Base-by-base conservation (phyloP, 2,113 vertebrate genomes). In the Peromyscus maniculatus region DNA sequence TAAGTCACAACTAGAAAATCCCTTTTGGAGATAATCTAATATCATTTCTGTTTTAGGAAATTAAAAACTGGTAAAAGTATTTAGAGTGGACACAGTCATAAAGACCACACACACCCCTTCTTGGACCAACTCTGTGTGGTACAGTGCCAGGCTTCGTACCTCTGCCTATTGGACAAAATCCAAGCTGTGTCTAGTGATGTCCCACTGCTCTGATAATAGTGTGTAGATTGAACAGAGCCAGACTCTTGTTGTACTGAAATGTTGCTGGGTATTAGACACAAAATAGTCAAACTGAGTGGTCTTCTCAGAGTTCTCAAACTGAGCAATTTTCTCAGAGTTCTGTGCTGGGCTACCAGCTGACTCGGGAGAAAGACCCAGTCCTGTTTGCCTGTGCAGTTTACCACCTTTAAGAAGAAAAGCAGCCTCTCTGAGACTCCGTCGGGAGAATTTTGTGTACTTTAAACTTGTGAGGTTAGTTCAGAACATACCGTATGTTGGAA, bases 171-270 rank as follows among this genome's bases (percentile, higher is more conserved):
- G 59, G 49, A 62, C 10, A 71, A 55, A 66, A 71, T 19, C 7
- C 11, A 36, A 6, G 12, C 16, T 55, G 7, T 3, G 0, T 69
- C 22, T 28, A 64, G 15, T 33, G 1, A 17, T 12, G 7, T 15
- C 74, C 21, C 12, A 5, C 13, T 66, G 69, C 2, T 75, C 24
- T 49, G 72, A 52, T 5, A 24, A 52, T 26, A 0, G 2, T 26
- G 12, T 15, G 7, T 67, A 31, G 28, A 26, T 4, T 39, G 9
- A 49, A 67, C 16, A 64, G 11, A 87, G 9, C 9, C 24, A 59
- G 5, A 33, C 3, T 21, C 28, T 36, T 59, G 16, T 24, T 11
- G 4, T 7, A n/a, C 31, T 89, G 55, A n/a, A 59, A 52, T 64
- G 3, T 10, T n/a, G 3, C 28, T 28, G 28, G 17, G 3, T n/a